These are phyloP conservation scores for Aspidiotus rigidus DNA, from an alignment of 2,888 invertebrate genomes.

Conservation along the genomic window DNA sequence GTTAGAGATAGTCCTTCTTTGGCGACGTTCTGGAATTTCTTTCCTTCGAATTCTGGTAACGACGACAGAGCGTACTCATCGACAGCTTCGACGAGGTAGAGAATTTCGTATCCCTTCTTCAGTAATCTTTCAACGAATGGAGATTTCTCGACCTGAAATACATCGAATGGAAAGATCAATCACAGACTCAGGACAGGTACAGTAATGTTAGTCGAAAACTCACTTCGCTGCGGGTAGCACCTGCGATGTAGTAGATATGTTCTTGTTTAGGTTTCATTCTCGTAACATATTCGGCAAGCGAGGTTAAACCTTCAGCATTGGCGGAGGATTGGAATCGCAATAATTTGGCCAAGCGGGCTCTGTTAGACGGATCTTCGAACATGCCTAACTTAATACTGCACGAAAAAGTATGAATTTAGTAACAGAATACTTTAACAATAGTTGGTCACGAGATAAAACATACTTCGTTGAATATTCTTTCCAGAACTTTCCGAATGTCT, in stretches of 20 bases:
- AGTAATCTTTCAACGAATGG: constrained; percentile 93
- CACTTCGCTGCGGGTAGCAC: constrained; percentile 68
- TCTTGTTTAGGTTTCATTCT: constrained; percentile 94
- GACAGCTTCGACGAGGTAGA: constrained; percentile 90
- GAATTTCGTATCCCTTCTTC: constrained; percentile 87
- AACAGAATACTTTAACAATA: too few relatives aligned
- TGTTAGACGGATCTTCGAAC: constrained; percentile 95
- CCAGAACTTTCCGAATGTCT: constrained; percentile 90
- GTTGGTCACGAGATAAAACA: too few relatives aligned
- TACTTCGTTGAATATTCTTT: constrained; percentile 96
- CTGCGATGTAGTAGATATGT: constrained; percentile 93
- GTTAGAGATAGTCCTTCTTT: constrained; percentile 90
- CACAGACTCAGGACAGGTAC: background rate
- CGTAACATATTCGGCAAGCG: constrained; percentile 77
- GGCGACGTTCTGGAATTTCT: constrained; percentile 98
- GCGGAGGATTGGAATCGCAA: constrained; percentile 81
- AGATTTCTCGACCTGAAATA: constrained; percentile 60
- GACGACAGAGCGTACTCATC: constrained; percentile 96
- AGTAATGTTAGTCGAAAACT: constrained; percentile 3
- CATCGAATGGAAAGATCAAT: background rate
- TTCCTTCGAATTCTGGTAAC: constrained; percentile 94
- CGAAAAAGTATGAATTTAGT: constrained; percentile 39
- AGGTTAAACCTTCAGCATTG: constrained; percentile 48
- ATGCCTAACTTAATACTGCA: constrained; percentile 81
- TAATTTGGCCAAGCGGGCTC: constrained; percentile 89